Base-by-base conservation (phyloP, 2,797 vertebrate species). In the Synaphobranchus kaupii region DNA sequence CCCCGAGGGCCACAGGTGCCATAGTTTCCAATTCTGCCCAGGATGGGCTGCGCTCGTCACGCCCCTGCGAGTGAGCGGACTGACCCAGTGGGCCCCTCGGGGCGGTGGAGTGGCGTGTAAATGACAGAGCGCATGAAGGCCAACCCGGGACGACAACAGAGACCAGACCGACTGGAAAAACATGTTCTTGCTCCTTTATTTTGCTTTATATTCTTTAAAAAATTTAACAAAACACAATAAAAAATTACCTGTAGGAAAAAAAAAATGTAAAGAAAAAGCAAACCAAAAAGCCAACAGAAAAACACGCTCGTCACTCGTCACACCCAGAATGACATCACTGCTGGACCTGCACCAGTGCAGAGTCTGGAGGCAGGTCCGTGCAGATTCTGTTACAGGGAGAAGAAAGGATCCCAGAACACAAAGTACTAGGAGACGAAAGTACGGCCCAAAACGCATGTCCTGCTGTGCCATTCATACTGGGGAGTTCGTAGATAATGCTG, bases 181-280 rank as follows among this genome's bases (percentile, higher is more conserved):
- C 39, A 87, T 84, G 68, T 31, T 71, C 81, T 89, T 88, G 87
- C 83, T 87, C 17, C 88, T 91, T 92, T 95, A 94, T 95, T 92
- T 84, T 60, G 66, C 9, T 20, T 80, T 80, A 9, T 48, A 2
- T 48, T 48, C 1, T 17, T 28, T 60, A 44, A 84, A 90, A 86
- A 86, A 82, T 44, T 56, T 48, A 92, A 86, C 52, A 90, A 88
- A 89, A 91, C 92, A 91, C 90, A 92, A 92, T 3, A 94, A 93
- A 90, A 92, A 90, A n/a, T n/a, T 86, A 90, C 88, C 89, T 94
- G 94, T 90, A 95, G 94, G 94, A 94, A 88, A 80, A 48, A 80
- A 48, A 92, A n/a, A 68, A 17, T n/a, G n/a, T n/a, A n/a, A n/a
- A n/a, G n/a, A n/a, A 56, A 89, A 87, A 83, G 39, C 73, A 78